phyloP scores from a whole-genome alignment of 1,140 invertebrate species.

The Trichoplusia ni region DNA sequence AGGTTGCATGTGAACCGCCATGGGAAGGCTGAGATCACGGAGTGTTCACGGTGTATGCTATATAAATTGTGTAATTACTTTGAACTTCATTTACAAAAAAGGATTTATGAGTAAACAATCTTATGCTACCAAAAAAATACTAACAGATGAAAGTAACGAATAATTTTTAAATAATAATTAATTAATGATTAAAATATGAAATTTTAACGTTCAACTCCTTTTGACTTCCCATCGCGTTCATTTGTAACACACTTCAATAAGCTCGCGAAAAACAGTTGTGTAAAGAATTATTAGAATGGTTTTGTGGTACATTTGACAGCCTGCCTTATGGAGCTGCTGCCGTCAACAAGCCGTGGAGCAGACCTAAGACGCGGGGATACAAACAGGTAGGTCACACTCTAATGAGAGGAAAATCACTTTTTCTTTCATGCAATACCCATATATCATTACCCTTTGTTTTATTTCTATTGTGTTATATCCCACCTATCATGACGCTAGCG shows the following conservation, averaged over 20 bases:
- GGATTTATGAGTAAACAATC: too few species aligned
- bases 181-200: too few species aligned
- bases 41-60: neutral
- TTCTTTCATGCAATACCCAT: neutral
- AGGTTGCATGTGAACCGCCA: conserved; percentile 14
- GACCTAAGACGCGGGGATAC: neutral
- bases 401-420: neutral
- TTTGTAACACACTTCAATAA: neutral
- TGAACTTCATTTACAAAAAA: too few species aligned
- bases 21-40: conserved; percentile 2
- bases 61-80: conserved; percentile 2
- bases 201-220: too few species aligned
- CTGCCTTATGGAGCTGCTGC: neutral
- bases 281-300: conserved; percentile 48
- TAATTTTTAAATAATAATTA: too few species aligned
- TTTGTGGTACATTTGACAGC: conserved; percentile 58
- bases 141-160: too few species aligned
- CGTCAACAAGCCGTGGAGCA: neutral
- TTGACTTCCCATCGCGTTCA: neutral
- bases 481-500: neutral
- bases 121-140: too few species aligned
- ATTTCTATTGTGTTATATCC: neutral
- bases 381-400: conserved; percentile 5
- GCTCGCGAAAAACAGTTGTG: conserved; percentile 4
- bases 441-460: neutral